Evolutionary conservation across 2,888 invertebrate species (phyloP).

Genomic region (Alsophila aescularia): DNA sequence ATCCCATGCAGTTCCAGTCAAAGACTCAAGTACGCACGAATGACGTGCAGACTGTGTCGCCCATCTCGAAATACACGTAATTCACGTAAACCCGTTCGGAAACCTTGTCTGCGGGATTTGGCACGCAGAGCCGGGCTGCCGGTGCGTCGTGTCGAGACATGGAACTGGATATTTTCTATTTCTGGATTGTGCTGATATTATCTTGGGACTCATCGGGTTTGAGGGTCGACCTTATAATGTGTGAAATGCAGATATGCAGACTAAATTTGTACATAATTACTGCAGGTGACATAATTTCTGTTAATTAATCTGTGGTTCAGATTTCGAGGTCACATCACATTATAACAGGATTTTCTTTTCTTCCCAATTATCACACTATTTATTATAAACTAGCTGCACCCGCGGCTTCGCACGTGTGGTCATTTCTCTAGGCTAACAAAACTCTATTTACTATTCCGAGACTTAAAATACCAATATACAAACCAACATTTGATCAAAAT

Average conservation of each 20-base stretch:
- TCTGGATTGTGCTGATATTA: slow-evolving; percentile 18
- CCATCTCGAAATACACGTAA: slow-evolving; percentile 28
- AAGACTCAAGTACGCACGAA: background rate
- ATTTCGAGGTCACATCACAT: too few species aligned
- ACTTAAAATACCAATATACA: too few species aligned
- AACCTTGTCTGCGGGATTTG: slow-evolving; percentile 52
- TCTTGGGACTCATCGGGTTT: slow-evolving; percentile 6
- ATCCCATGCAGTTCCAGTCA: too few species aligned
- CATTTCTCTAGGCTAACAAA: too few species aligned
- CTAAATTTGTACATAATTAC: background rate
- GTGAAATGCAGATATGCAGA: background rate
- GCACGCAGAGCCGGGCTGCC: slow-evolving; percentile 49
- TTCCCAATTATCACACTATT: too few species aligned
- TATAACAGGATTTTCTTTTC: too few species aligned
- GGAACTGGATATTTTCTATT: slow-evolving; percentile 55
- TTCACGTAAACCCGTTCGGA: slow-evolving; percentile 42
- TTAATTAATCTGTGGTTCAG: too few species aligned
- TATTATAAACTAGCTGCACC: too few species aligned
- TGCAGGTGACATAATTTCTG: too few species aligned
- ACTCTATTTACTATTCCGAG: too few species aligned
- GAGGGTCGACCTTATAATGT: slow-evolving; percentile 13
- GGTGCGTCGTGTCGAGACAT: slow-evolving; percentile 48
- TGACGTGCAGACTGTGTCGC: slow-evolving; percentile 18
- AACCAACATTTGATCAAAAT: too few species aligned
- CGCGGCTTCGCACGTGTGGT: too few species aligned